phyloP scores from a whole-genome alignment of 2,113 vertebrate genomes.

The Hemiprocne comata region DNA sequence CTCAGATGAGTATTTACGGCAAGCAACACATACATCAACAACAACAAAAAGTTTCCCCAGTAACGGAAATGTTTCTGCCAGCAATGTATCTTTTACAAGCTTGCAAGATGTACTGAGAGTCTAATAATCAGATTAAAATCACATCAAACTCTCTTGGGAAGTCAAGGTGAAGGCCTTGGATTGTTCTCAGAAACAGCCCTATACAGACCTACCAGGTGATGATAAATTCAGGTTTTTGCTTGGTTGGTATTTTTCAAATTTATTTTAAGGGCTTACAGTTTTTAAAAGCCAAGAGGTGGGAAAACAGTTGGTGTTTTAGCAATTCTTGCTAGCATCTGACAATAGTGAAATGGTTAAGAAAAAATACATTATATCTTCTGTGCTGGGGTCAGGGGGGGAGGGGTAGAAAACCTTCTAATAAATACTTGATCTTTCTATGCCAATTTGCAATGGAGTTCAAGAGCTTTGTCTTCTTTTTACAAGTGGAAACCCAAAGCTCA shows the following conservation, averaged over 20 bases:
- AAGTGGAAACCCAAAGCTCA: not conserved
- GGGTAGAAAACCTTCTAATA: not conserved
- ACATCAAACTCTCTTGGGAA: constrained; percentile 59
- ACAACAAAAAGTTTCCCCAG: constrained; percentile 54
- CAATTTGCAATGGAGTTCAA: not conserved
- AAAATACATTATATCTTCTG: rapidly evolving
- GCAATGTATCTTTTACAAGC: constrained; percentile 71
- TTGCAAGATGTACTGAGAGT: constrained; percentile 59
- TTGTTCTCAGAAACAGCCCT: constrained; percentile 62
- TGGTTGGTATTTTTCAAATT: constrained; percentile 51
- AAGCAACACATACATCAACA: constrained; percentile 61
- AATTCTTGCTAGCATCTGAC: not conserved
- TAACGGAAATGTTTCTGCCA: constrained; percentile 59
- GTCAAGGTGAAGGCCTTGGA: constrained; percentile 67
- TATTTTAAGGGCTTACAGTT: constrained; percentile 38
- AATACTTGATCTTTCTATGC: not conserved
- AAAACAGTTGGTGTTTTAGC: not conserved
- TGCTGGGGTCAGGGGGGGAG: not conserved
- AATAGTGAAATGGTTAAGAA: not conserved
- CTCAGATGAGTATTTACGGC: constrained; percentile 62
- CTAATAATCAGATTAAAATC: constrained; percentile 75
- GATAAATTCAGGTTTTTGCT: constrained; percentile 59
- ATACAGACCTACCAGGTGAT: constrained; percentile 42
- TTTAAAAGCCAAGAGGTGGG: constrained; percentile 34
- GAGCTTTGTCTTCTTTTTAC: not conserved